Evolutionary conservation across 2,888 invertebrate species (phyloP).

Genomic region (Trichopria drosophilae): DNA sequence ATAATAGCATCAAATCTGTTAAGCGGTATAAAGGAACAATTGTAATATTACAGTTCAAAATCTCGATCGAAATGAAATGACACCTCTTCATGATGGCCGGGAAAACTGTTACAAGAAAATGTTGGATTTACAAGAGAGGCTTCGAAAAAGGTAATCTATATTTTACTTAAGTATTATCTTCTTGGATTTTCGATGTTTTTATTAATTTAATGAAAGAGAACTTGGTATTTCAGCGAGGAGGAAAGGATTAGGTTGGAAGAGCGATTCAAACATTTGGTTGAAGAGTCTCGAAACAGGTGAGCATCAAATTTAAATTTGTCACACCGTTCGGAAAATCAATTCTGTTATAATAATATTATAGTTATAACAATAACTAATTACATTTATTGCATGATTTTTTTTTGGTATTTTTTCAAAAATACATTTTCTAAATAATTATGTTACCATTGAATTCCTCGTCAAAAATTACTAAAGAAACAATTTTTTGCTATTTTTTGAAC

Average conservation of each 20-base stretch:
- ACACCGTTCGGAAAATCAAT: background rate
- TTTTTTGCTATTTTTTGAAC: too few relatives aligned
- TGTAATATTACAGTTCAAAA: too few relatives aligned
- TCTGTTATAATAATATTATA: too few relatives aligned
- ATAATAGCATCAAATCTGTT: too few relatives aligned
- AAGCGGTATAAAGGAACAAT: too few relatives aligned
- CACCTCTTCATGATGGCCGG: constrained; percentile 41
- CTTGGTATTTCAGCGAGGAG: constrained; percentile 46
- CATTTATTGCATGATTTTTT: too few relatives aligned
- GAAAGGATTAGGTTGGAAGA: constrained; percentile 52
- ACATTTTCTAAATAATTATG: too few relatives aligned
- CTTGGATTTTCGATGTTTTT: background rate
- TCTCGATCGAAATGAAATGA: constrained; percentile 36
- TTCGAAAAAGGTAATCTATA: constrained; percentile 46
- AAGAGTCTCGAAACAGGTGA: constrained; percentile 52
- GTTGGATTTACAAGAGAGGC: constrained; percentile 52
- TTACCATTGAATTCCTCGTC: too few relatives aligned
- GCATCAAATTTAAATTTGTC: too few relatives aligned
- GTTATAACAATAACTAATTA: too few relatives aligned
- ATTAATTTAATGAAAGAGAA: background rate
- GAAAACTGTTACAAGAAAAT: constrained; percentile 50
- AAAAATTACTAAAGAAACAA: too few relatives aligned
- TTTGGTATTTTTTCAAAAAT: too few relatives aligned
- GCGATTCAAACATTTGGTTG: constrained; percentile 47
- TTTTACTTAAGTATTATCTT: constrained; percentile 1